Conservation (phyloP, 2,888 invertebrate genomes). For the Lochmaea capreae region DNA sequence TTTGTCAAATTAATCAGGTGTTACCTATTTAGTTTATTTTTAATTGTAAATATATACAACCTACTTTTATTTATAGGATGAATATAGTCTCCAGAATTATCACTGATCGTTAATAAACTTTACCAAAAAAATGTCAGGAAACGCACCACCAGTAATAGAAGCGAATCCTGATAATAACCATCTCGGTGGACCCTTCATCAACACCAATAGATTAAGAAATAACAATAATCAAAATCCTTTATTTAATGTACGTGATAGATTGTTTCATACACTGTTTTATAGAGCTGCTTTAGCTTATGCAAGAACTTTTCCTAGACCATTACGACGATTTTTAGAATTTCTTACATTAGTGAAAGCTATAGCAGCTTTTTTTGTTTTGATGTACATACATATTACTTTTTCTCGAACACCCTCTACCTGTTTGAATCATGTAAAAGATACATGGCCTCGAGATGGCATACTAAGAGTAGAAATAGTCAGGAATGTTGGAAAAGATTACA, state of each 20-base stretch:
- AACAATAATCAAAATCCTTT: constrained; percentile 79
- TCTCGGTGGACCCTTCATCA: constrained; percentile 69
- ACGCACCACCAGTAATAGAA: constrained; percentile 35
- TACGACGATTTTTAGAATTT: constrained; percentile 86
- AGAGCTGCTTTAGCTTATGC: constrained; percentile 93
- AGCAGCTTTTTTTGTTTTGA: constrained; percentile 87
- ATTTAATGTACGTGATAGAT: constrained; percentile 87
- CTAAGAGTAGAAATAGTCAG: constrained; percentile 88
- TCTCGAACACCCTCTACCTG: constrained; percentile 94
- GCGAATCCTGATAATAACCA: constrained; percentile 58
- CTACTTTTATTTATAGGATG: constrained; percentile 32
- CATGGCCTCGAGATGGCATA: constrained; percentile 97
- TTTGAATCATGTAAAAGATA: constrained; percentile 85
- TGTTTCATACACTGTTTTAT: constrained; percentile 95
- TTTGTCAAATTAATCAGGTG: constrained; percentile 1
- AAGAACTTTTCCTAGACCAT: constrained; percentile 85
- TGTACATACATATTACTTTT: constrained; percentile 95
- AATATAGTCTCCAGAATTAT: constrained; percentile 8
- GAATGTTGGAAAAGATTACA: constrained; percentile 79
- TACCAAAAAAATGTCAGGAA: constrained; percentile 41
- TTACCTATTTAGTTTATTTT: constrained; percentile 14
- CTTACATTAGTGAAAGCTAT: constrained; percentile 84
- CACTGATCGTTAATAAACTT: constrained; percentile 16
- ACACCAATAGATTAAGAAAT: constrained; percentile 69
- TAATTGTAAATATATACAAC: constrained; percentile 12